These are phyloP conservation scores for Turritopsis rubra DNA, from an alignment of 30 jellyfish, hydroid and myxozoan genomes.

Conservation along the genomic window DNA sequence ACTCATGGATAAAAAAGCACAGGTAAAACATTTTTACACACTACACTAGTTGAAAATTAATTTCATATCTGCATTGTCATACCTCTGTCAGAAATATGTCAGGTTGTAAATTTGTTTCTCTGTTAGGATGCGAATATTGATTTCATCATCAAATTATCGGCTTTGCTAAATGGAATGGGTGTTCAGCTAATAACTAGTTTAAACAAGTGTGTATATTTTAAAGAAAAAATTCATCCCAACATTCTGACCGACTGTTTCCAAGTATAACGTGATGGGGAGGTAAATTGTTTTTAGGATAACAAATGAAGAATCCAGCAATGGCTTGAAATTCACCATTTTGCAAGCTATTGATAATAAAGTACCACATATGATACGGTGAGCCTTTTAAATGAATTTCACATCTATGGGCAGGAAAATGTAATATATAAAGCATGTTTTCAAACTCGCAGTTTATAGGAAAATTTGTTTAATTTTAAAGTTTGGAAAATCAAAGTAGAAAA, in stretches of 20 bases:
- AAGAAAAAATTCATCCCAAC: no score
- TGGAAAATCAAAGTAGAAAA: no score
- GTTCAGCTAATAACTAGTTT: constrained; percentile 70
- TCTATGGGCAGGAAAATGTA: background rate
- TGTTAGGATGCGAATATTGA: constrained; percentile 26
- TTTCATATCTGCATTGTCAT: no score
- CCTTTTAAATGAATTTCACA: background rate
- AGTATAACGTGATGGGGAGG: no score
- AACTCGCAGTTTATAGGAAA: no score
- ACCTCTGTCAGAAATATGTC: no score
- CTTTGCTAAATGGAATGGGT: constrained; percentile 83
- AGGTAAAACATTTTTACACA: no score
- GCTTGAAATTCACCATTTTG: constrained; percentile 17
- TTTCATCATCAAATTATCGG: constrained; percentile 65
- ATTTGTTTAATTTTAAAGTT: no score
- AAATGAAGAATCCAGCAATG: constrained; percentile 20
- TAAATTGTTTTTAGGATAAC: no score
- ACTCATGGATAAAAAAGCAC: no score
- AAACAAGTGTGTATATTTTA: constrained; percentile 38
- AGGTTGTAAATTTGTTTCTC: constrained; percentile 1
- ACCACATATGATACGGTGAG: constrained; percentile 58
- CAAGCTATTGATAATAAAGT: constrained; percentile 71
- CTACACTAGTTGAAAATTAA: no score
- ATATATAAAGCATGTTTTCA: background rate
- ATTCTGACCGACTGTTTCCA: no score